A percentile compares a stretch with the other conserved stretches of the same genome.
phyloP scores from a whole-genome alignment of 2,888 invertebrate genomes.

The Papilio demoleus region DNA sequence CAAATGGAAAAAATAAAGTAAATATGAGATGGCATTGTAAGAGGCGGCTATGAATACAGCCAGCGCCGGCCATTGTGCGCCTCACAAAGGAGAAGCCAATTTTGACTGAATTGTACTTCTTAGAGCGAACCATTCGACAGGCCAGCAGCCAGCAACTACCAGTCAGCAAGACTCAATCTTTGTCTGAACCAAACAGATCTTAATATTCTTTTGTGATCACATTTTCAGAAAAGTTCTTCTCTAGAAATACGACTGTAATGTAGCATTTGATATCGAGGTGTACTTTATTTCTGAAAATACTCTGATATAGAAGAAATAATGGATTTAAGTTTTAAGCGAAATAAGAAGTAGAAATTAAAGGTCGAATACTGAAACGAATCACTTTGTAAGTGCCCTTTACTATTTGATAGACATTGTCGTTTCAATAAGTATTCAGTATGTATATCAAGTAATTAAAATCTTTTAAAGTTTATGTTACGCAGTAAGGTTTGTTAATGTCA shows the following conservation, averaged over 20 bases:
- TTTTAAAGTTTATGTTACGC: conserved; percentile 11
- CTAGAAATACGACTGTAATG: background rate
- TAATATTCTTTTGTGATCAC: conserved; percentile 9
- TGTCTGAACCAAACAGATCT: conserved; percentile 14
- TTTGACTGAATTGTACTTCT: conserved; percentile 2
- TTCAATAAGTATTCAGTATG: too few species aligned
- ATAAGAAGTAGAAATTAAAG: too few species aligned
- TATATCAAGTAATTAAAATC: background rate
- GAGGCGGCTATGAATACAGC: background rate
- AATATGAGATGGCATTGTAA: conserved; percentile 9
- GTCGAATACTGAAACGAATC: too few species aligned
- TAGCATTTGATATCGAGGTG: conserved; percentile 1
- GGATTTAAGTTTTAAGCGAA: too few species aligned
- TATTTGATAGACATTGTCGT: too few species aligned
- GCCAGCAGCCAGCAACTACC: background rate
- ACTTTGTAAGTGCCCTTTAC: too few species aligned
- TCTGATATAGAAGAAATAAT: too few species aligned
- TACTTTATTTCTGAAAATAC: too few species aligned
- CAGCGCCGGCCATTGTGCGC: background rate
- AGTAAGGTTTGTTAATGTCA: conserved; percentile 1
- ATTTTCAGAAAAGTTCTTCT: conserved; percentile 7
- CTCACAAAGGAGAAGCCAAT: conserved; percentile 11
- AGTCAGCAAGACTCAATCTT: conserved; percentile 4
- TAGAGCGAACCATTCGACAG: conserved; percentile 3
- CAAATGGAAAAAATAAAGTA: background rate